Conservation (phyloP, 2,888 invertebrate genomes). For the Drosophila emarginata region DNA sequence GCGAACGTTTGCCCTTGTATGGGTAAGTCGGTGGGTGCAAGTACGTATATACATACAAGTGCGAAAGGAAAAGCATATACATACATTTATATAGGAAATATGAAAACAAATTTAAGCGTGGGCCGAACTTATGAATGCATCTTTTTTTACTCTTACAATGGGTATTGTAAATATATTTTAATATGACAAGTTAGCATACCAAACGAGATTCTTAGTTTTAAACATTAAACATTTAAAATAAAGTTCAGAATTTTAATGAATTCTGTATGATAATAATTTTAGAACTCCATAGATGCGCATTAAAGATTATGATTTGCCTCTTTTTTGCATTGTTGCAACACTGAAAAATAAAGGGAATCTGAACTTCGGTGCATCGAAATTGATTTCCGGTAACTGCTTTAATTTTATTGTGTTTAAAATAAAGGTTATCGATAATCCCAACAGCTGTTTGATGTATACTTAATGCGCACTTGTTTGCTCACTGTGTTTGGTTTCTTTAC, state of each 20-base stretch:
- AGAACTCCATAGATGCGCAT: too few species aligned
- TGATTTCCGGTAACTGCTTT: neutral
- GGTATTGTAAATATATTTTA: neutral
- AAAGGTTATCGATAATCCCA: constrained; percentile 14
- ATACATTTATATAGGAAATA: constrained; percentile 7
- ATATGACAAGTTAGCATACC: too few species aligned
- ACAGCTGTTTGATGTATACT: constrained; percentile 62
- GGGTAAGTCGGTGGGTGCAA: constrained; percentile 6
- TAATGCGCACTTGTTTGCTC: constrained; percentile 39
- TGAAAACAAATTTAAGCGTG: constrained; percentile 12
- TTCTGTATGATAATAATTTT: too few species aligned
- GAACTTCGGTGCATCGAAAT: neutral
- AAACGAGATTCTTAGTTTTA: too few species aligned
- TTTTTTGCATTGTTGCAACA: neutral
- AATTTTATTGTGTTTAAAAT: constrained; percentile 15
- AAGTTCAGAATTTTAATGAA: too few species aligned
- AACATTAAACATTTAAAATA: too few species aligned
- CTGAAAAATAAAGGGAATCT: neutral
- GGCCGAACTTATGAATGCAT: constrained; percentile 30
- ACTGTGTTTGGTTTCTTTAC: neutral
- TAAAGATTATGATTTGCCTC: neutral
- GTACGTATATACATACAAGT: neutral
- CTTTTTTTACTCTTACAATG: neutral
- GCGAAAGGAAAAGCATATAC: neutral
- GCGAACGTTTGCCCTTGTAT: constrained; percentile 33